phyloP scores from a whole-genome alignment of 2,113 vertebrate genomes.

The Oreochromis niloticus region DNA sequence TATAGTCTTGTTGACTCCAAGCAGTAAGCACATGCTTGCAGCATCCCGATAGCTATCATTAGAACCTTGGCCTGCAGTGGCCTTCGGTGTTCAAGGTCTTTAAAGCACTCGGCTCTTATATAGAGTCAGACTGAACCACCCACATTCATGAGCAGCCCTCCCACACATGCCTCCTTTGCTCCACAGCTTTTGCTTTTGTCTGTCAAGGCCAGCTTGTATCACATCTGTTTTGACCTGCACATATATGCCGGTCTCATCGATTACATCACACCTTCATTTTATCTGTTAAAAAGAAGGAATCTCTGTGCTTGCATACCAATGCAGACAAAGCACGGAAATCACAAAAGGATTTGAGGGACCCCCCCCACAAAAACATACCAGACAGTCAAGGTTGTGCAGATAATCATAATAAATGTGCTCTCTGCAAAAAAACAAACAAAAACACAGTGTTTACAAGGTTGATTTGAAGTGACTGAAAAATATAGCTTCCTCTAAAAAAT shows the following conservation, averaged over 20 bases:
- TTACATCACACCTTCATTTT: not conserved
- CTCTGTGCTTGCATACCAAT: not conserved
- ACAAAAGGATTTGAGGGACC: not conserved
- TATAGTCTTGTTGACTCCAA: not conserved
- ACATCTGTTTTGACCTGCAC: not conserved
- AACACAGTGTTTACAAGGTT: not conserved
- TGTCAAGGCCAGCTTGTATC: constrained; percentile 51
- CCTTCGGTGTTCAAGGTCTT: constrained; percentile 52
- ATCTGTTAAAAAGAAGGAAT: not conserved
- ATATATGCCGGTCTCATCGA: not conserved
- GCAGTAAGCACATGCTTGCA: not conserved
- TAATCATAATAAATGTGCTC: not conserved
- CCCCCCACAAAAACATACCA: not conserved
- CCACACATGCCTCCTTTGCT: constrained; percentile 5
- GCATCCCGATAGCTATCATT: not conserved
- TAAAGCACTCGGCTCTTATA: constrained; percentile 20
- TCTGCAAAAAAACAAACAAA: too few relatives aligned
- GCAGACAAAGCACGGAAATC: not conserved
- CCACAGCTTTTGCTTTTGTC: constrained; percentile 35
- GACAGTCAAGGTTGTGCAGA: not conserved
- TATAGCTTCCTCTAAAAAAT: not conserved
- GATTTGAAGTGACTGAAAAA: not conserved
- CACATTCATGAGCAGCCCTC: constrained; percentile 27
- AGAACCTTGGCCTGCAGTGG: constrained; percentile 46
- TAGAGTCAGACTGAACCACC: constrained; percentile 41